Percentiles rank a stretch among this genome's conserved stretches.
phyloP scores from a whole-genome alignment of 2,797 vertebrate species.

The Girardinus metallicus region DNA sequence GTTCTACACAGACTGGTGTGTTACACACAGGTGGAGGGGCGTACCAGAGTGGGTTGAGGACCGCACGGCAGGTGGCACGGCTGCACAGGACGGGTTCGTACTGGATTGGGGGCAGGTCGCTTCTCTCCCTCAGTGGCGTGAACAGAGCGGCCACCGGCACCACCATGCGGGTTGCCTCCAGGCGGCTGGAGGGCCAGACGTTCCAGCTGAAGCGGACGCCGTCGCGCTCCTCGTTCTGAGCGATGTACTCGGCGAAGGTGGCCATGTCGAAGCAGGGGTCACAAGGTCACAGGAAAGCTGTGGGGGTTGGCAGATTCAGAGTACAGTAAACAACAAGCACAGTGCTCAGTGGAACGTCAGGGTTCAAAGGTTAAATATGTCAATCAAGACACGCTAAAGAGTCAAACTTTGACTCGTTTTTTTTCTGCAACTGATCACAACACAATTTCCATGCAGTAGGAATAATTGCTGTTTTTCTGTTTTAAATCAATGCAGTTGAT shows the following conservation, averaged over 20 bases:
- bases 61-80: slow-evolving; percentile 92
- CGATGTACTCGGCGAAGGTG: slow-evolving; percentile 96
- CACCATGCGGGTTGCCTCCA: slow-evolving; percentile 97
- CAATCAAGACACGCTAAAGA: neutral
- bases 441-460: neutral
- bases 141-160: slow-evolving; percentile 92
- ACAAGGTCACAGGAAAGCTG: slow-evolving; percentile 20
- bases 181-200: slow-evolving; percentile 96
- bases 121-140: slow-evolving; percentile 90
- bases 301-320: neutral
- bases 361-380: neutral
- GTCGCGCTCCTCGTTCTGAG: slow-evolving; percentile 96
- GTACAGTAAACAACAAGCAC: neutral
- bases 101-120: slow-evolving; percentile 94
- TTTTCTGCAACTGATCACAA: neutral
- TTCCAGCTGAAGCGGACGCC: slow-evolving; percentile 98
- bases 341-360: neutral
- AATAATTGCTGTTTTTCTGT: neutral
- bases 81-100: slow-evolving; percentile 97
- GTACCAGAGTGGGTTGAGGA: slow-evolving; percentile 97
- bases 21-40: neutral
- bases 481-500: neutral
- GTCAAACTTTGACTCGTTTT: neutral
- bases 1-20: neutral
- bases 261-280: slow-evolving; percentile 82